A percentile compares a stretch with the other conserved stretches of the same genome.
phyloP scores from a whole-genome alignment of 1,140 invertebrate species.

The Solenopsis fugax region DNA sequence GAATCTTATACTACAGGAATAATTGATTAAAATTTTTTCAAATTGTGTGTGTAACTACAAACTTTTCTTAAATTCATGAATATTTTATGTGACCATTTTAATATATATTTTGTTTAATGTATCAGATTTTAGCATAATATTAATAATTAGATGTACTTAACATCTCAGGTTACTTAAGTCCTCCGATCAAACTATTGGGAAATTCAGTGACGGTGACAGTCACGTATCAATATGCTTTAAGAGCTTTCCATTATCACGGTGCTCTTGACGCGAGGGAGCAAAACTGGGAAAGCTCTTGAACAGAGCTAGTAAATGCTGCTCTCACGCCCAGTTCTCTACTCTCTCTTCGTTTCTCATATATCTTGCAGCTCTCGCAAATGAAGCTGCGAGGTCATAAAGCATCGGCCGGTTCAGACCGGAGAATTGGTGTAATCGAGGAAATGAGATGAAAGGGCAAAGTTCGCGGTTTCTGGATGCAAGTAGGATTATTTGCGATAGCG shows the following conservation, averaged over 20 bases:
- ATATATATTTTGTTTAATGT: neutral
- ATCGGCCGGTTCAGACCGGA: neutral
- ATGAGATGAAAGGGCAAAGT: slow-evolving; percentile 64
- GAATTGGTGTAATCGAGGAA: slow-evolving; percentile 36
- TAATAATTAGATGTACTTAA: too few relatives aligned
- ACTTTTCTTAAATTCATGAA: neutral
- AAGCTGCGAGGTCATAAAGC: slow-evolving; percentile 42
- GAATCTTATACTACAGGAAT: slow-evolving; percentile 13
- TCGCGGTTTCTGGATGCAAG: slow-evolving; percentile 37
- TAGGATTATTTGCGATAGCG: neutral
- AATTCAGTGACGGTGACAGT: neutral
- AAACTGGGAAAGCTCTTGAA: slow-evolving; percentile 46
- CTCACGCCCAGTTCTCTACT: neutral
- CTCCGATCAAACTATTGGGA: neutral
- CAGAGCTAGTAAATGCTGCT: slow-evolving; percentile 33
- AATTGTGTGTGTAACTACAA: neutral
- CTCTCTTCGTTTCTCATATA: neutral
- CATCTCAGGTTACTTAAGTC: neutral
- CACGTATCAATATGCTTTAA: slow-evolving; percentile 22
- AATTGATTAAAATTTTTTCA: neutral
- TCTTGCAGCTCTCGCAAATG: slow-evolving; percentile 35
- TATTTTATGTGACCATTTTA: neutral
- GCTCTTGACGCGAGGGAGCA: neutral
- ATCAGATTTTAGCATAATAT: neutral
- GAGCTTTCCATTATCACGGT: slow-evolving; percentile 43